These are phyloP conservation scores for Tetragonula clypearis DNA, from an alignment of 1,140 invertebrate genomes.

Conservation along the genomic window DNA sequence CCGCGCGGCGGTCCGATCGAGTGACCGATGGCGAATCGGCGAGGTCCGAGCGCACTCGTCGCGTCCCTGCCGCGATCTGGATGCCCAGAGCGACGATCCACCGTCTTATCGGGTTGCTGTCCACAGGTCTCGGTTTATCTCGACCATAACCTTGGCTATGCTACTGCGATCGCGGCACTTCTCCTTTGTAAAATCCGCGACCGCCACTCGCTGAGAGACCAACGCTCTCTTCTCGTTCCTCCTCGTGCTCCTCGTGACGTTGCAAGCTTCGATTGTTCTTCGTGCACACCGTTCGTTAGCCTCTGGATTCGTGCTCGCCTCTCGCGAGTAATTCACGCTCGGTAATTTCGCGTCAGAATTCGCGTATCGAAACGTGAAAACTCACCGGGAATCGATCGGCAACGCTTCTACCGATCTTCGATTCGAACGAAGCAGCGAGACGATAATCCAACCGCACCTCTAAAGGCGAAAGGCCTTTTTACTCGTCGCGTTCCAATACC, in stretches of 20 bases:
- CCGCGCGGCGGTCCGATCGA: not conserved
- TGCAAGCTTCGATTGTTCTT: not conserved
- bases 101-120: conserved; percentile 65
- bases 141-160: conserved; percentile 74
- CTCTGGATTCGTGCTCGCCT: no score
- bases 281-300: no score
- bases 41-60: conserved; percentile 65
- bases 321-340: no score
- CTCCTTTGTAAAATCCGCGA: not conserved
- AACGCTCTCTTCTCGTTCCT: not conserved
- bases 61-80: conserved; percentile 18
- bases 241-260: no score
- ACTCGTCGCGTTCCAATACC: conserved; percentile 22
- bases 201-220: not conserved
- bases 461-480: conserved; percentile 20
- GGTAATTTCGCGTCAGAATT: no score
- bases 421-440: not conserved
- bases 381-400: no score
- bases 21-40: not conserved
- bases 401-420: no score
- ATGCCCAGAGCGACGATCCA: conserved; percentile 41
- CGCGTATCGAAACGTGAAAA: no score
- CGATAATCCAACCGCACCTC: not conserved
- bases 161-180: conserved; percentile 35
- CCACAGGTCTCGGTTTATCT: conserved; percentile 71